A percentile compares a stretch with the other conserved stretches of the same genome.
These are phyloP conservation scores for Phoxinus dragarum DNA, from an alignment of 2,797 vertebrate species.

Conservation along the genomic window DNA sequence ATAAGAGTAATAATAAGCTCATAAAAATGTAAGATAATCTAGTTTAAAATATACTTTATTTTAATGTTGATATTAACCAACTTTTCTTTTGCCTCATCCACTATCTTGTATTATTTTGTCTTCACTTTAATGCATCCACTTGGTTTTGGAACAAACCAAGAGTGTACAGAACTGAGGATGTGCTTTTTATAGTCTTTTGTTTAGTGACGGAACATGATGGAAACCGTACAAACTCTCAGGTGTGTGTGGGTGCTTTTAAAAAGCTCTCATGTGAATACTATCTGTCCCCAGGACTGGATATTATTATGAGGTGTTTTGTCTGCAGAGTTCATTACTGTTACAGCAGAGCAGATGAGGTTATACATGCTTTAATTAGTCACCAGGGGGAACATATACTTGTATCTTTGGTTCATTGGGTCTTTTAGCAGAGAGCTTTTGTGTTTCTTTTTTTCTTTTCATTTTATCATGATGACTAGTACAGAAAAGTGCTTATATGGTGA, in stretches of 20 bases:
- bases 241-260: slow-evolving; percentile 61
- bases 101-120: background rate
- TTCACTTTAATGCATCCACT: background rate
- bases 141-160: slow-evolving; percentile 7
- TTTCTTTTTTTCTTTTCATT: slow-evolving; percentile 8
- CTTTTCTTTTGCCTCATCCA: background rate
- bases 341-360: slow-evolving; percentile 50
- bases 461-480: background rate
- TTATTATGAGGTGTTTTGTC: slow-evolving; percentile 63
- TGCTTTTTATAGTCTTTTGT: slow-evolving; percentile 11
- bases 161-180: background rate
- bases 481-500: slow-evolving; percentile 1
- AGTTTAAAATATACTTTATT: background rate
- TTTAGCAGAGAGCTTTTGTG: slow-evolving; percentile 8
- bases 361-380: slow-evolving; percentile 60
- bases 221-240: slow-evolving; percentile 20
- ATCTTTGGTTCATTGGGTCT: slow-evolving; percentile 29
- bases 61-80: background rate
- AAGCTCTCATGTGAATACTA: slow-evolving; percentile 71
- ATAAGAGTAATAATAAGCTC: background rate
- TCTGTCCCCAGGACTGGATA: slow-evolving; percentile 75
- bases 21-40: background rate
- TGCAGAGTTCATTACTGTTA: slow-evolving; percentile 57
- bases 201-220: slow-evolving; percentile 8
- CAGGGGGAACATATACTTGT: slow-evolving; percentile 43